These are phyloP conservation scores for Athalia rosae DNA, from an alignment of 2,888 invertebrate genomes.

Conservation along the genomic window DNA sequence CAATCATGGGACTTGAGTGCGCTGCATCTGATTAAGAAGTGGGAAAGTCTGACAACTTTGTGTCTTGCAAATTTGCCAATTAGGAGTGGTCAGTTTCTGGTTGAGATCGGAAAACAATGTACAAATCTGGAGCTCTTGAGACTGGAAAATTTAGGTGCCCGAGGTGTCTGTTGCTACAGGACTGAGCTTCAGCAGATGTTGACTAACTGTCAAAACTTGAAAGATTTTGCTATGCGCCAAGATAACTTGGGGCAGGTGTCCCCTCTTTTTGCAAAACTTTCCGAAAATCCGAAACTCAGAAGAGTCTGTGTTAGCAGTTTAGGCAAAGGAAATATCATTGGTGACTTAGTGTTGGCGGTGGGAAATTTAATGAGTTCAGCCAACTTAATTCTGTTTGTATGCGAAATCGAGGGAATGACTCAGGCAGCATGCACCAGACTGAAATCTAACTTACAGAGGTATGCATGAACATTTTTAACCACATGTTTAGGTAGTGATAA, in stretches of 20 bases:
- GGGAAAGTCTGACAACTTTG: slow-evolving; percentile 24
- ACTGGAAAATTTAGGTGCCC: slow-evolving; percentile 24
- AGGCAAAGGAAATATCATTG: neutral
- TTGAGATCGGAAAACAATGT: slow-evolving; percentile 22
- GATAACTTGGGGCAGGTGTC: slow-evolving; percentile 8
- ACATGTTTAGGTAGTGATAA: neutral
- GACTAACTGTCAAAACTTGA: slow-evolving; percentile 27
- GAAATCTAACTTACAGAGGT: slow-evolving; percentile 28
- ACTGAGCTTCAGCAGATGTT: slow-evolving; percentile 23
- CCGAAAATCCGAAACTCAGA: slow-evolving; percentile 8
- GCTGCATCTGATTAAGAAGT: slow-evolving; percentile 1
- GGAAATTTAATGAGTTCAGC: neutral
- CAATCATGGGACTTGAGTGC: slow-evolving; percentile 14
- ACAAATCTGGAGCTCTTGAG: slow-evolving; percentile 19
- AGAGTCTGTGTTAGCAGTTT: slow-evolving; percentile 27
- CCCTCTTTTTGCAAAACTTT: neutral
- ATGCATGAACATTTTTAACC: neutral
- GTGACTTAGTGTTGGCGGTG: neutral
- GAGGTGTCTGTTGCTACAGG: slow-evolving; percentile 15
- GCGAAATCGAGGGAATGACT: slow-evolving; percentile 21
- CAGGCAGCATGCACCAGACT: slow-evolving; percentile 14
- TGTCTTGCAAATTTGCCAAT: slow-evolving; percentile 22
- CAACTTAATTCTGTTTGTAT: slow-evolving; percentile 15
- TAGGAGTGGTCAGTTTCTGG: slow-evolving; percentile 21
- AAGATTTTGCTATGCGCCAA: slow-evolving; percentile 32